Evolutionary conservation across 2,888 invertebrate species (phyloP).

Genomic region (Drosophila emarginata): DNA sequence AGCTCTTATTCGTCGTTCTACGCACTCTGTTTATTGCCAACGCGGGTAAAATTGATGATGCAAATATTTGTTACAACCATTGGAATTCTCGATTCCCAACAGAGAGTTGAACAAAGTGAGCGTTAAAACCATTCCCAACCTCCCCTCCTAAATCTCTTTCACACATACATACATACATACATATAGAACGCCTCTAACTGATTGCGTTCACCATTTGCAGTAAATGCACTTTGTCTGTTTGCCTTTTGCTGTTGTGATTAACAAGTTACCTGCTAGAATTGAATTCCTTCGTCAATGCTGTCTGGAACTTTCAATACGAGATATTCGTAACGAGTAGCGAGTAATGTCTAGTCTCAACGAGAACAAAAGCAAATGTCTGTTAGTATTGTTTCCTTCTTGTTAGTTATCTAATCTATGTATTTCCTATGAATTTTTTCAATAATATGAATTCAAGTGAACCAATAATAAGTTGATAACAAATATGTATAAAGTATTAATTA

Average conservation of each 20-base stretch:
- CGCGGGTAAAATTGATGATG: conserved; percentile 56
- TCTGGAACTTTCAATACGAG: conserved; percentile 19
- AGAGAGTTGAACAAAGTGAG: conserved; percentile 7
- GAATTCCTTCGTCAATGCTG: conserved; percentile 27
- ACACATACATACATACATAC: too few relatives aligned
- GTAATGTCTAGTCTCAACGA: not conserved
- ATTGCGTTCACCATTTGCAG: conserved; percentile 33
- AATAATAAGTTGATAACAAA: too few relatives aligned
- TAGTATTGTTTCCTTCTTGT: not conserved
- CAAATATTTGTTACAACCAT: conserved; percentile 53
- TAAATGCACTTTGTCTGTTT: conserved; percentile 55
- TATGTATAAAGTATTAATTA: too few relatives aligned
- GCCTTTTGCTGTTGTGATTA: conserved; percentile 55
- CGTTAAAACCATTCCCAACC: not conserved
- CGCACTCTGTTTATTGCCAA: conserved; percentile 36
- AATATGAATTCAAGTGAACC: too few relatives aligned
- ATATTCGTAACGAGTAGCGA: conserved; percentile 2
- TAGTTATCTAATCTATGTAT: not conserved
- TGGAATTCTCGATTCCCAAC: conserved; percentile 8
- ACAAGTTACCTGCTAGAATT: conserved; percentile 46
- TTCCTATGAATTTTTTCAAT: too few relatives aligned
- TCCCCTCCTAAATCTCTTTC: conserved; percentile 1
- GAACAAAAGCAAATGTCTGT: not conserved
- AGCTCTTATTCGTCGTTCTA: not conserved
- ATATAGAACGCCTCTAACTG: not conserved